Evolutionary conservation across 2,797 vertebrate genomes (phyloP).

Genomic region (Nyctibius grandis): DNA sequence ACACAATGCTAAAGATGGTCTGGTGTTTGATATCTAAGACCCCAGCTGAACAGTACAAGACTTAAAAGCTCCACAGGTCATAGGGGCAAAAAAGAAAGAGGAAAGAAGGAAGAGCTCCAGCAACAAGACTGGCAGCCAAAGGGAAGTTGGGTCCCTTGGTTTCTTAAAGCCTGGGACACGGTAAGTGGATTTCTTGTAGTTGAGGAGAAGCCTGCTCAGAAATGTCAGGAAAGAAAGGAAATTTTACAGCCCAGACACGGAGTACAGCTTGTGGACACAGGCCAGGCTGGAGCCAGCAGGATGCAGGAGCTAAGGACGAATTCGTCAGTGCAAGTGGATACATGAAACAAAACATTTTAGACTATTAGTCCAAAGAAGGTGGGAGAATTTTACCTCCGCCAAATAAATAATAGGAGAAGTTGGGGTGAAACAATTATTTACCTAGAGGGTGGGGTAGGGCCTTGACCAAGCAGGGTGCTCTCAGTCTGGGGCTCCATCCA

Average conservation of each 20-base stretch:
- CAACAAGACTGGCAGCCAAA: background rate
- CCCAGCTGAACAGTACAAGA: background rate
- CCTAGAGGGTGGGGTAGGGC: background rate
- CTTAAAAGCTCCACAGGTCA: background rate
- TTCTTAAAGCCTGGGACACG: background rate
- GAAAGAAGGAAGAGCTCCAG: background rate
- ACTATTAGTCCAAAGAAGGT: background rate
- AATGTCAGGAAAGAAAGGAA: background rate
- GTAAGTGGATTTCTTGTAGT: background rate
- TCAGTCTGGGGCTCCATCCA: background rate
- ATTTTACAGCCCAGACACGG: background rate
- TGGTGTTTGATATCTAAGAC: background rate
- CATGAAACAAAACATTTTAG: background rate
- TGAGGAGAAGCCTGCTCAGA: background rate
- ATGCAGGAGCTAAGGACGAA: background rate
- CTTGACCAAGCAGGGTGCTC: background rate
- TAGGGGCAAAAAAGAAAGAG: background rate
- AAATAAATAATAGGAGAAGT: background rate
- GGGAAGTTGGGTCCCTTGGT: background rate
- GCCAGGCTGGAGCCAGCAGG: background rate
- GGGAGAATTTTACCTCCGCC: background rate
- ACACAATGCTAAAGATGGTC: background rate
- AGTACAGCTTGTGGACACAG: fast-evolving
- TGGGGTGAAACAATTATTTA: background rate
- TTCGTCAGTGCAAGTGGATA: background rate